These are phyloP conservation scores for Choloepus didactylus DNA, from an alignment of 2,797 vertebrate genomes.

Conservation along the genomic window DNA sequence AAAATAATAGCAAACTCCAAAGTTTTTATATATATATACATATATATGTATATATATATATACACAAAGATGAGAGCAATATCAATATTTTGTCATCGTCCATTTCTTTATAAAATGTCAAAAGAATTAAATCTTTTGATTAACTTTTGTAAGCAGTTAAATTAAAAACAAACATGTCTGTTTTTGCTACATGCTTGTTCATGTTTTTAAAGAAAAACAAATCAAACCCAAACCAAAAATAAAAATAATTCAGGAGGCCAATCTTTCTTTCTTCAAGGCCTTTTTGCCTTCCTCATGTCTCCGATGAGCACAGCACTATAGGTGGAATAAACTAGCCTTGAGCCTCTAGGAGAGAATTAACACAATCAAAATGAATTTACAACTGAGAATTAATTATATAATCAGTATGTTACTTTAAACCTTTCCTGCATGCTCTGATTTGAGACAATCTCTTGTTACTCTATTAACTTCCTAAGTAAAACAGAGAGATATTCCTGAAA, in stretches of 20 bases:
- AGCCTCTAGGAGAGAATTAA: constrained; percentile 86
- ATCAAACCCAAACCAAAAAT: background rate
- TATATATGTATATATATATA: background rate
- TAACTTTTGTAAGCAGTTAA: background rate
- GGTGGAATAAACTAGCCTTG: constrained; percentile 79
- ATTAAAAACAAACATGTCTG: constrained; percentile 65
- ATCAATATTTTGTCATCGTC: background rate
- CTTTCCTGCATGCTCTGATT: constrained; percentile 78
- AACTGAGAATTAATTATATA: constrained; percentile 87
- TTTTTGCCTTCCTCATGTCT: constrained; percentile 61
- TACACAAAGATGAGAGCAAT: background rate
- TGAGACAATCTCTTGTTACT: constrained; percentile 77
- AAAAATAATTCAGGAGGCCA: background rate
- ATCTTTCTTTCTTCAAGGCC: constrained; percentile 66
- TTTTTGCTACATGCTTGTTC: background rate
- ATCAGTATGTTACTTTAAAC: constrained; percentile 84
- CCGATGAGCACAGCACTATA: constrained; percentile 75
- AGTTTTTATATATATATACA: too few species aligned
- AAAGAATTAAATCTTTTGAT: constrained; percentile 19
- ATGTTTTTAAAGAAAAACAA: background rate
- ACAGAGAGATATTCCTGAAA: constrained; percentile 77
- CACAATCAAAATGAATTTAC: constrained; percentile 85
- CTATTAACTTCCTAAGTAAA: constrained; percentile 83
- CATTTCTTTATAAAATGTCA: background rate
- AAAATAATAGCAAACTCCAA: background rate